A percentile compares a stretch with the other conserved stretches of the same genome.
Evolutionary conservation across 2,888 invertebrate genomes (phyloP).

Genomic region (Metalampra italica): DNA sequence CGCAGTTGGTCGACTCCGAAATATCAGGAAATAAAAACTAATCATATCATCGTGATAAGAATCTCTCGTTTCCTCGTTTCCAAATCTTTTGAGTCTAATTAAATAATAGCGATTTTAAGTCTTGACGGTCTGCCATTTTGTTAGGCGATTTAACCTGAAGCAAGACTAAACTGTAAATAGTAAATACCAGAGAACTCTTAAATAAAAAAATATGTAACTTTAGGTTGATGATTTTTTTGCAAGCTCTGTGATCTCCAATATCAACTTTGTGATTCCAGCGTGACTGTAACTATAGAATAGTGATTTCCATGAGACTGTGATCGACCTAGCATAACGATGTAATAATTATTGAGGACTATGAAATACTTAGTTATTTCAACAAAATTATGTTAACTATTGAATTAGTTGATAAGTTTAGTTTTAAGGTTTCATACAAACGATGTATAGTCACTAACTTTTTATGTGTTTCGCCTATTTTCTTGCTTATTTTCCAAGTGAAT

Average conservation of each 20-base stretch:
- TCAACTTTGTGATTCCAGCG: constrained; percentile 30
- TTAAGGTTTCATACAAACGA: constrained; percentile 10
- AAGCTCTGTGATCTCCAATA: constrained; percentile 5
- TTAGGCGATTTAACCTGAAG: too few species aligned
- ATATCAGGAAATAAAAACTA: too few species aligned
- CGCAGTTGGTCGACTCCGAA: too few species aligned
- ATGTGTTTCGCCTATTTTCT: not conserved
- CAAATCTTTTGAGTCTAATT: too few species aligned
- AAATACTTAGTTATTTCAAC: too few species aligned
- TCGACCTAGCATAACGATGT: constrained; percentile 40
- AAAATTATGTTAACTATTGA: constrained; percentile 9
- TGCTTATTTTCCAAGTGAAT: not conserved
- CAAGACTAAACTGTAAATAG: too few species aligned
- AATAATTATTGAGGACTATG: not conserved
- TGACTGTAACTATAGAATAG: constrained; percentile 38
- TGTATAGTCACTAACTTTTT: not conserved
- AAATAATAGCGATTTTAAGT: too few species aligned
- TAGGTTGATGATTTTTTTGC: not conserved
- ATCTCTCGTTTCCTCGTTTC: too few species aligned
- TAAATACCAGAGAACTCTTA: too few species aligned
- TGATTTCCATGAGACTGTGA: constrained; percentile 71
- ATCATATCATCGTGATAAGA: too few species aligned
- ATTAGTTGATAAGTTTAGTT: constrained; percentile 1
- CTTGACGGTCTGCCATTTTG: too few species aligned
- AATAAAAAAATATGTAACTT: too few species aligned